Conservation (phyloP, 2,113 vertebrate genomes). For the Podarcis cretensis region DNA sequence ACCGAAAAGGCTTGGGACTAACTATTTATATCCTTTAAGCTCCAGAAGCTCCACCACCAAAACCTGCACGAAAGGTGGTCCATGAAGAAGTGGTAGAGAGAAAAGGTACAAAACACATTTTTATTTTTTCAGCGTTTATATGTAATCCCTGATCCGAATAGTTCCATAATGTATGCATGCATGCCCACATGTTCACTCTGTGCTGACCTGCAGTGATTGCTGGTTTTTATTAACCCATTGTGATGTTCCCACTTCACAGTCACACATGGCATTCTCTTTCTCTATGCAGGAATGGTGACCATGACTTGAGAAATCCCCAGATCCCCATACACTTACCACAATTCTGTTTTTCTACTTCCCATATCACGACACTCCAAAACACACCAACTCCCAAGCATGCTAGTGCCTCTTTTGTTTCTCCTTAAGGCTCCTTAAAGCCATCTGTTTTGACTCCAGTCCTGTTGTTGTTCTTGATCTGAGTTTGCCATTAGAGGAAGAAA, state of each 20-base stretch:
- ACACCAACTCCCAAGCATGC: background rate
- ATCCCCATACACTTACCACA: background rate
- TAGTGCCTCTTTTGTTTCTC: background rate
- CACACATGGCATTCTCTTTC: background rate
- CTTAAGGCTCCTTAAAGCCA: background rate
- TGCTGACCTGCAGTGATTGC: slow-evolving; percentile 9
- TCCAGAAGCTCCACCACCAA: slow-evolving; percentile 76
- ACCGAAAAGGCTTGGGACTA: slow-evolving; percentile 45
- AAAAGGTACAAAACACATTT: slow-evolving; percentile 76
- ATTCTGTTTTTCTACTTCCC: background rate
- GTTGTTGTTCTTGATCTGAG: background rate
- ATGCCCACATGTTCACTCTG: background rate
- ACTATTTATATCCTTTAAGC: slow-evolving; percentile 75
- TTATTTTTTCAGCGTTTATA: background rate
- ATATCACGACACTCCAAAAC: too few relatives aligned
- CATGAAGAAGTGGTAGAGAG: slow-evolving; percentile 81
- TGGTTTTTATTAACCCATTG: slow-evolving; percentile 23
- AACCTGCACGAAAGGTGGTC: slow-evolving; percentile 73
- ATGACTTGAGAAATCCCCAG: background rate
- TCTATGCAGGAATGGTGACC: background rate
- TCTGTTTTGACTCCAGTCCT: background rate
- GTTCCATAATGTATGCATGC: slow-evolving; percentile 18
- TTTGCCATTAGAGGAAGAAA: background rate
- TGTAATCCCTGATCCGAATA: background rate
- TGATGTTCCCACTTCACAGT: slow-evolving; percentile 28